These are phyloP conservation scores for Sebastes cheni DNA, from an alignment of 2,797 vertebrate species.

Conservation along the genomic window DNA sequence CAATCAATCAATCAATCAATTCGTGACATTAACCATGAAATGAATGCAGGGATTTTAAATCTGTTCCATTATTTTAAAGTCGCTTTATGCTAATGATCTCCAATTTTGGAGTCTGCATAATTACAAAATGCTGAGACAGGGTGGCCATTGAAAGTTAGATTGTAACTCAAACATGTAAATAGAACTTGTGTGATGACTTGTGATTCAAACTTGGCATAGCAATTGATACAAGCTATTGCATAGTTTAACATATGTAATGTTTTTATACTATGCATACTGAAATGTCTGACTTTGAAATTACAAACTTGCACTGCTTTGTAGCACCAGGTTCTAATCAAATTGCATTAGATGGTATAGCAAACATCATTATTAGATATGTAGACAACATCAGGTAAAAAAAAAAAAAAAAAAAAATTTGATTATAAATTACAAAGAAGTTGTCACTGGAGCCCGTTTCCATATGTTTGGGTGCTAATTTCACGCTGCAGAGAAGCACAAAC, in stretches of 20 bases:
- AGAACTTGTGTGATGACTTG: slow-evolving; percentile 50
- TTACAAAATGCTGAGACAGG: slow-evolving; percentile 35
- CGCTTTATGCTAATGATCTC: slow-evolving; percentile 54
- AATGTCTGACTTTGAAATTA: slow-evolving; percentile 68
- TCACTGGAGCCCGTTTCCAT: slow-evolving; percentile 68
- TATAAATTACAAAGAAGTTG: slow-evolving; percentile 53
- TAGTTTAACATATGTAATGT: slow-evolving; percentile 63
- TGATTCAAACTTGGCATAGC: slow-evolving; percentile 47
- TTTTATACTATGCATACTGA: slow-evolving; percentile 77
- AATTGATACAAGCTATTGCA: slow-evolving; percentile 59
- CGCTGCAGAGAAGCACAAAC: slow-evolving; percentile 87
- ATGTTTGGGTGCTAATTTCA: slow-evolving; percentile 81
- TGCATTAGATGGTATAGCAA: slow-evolving; percentile 55
- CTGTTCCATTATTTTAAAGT: slow-evolving; percentile 45
- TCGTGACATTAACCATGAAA: slow-evolving; percentile 65
- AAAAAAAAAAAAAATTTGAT: slow-evolving; percentile 45
- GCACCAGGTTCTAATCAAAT: slow-evolving; percentile 67
- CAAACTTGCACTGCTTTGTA: slow-evolving; percentile 79
- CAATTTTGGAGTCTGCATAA: slow-evolving; percentile 40
- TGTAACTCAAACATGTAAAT: slow-evolving; percentile 65
- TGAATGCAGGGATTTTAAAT: slow-evolving; percentile 77
- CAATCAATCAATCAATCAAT: slow-evolving; percentile 31
- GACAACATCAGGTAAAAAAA: slow-evolving; percentile 68
- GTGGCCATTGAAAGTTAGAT: slow-evolving; percentile 30
- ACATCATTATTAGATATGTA: slow-evolving; percentile 58